A percentile compares a stretch with the other conserved stretches of the same genome.
These are phyloP conservation scores for Phorcus lineatus DNA, from an alignment of 2,888 invertebrate species.

Conservation along the genomic window DNA sequence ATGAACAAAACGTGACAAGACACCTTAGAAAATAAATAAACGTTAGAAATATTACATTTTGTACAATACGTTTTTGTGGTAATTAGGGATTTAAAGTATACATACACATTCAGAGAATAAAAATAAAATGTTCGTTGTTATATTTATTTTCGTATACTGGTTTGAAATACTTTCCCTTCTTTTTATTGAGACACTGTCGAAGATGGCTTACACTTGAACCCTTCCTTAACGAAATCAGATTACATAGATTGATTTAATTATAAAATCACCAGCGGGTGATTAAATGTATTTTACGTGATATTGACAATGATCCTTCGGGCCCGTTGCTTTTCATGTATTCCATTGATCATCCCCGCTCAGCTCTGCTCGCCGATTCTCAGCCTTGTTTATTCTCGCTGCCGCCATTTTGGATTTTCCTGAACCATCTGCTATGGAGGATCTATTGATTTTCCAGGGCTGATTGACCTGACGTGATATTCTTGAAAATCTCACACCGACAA, in stretches of 20 bases:
- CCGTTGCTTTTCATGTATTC: neutral
- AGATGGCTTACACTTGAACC: too few species aligned
- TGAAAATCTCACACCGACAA: neutral
- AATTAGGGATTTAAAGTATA: too few species aligned
- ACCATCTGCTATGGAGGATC: neutral
- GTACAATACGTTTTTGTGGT: too few species aligned
- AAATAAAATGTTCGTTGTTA: too few species aligned
- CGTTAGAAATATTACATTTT: too few species aligned
- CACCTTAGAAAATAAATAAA: too few species aligned
- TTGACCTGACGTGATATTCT: neutral
- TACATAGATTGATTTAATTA: neutral
- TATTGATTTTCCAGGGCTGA: conserved; percentile 5
- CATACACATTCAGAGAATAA: too few species aligned
- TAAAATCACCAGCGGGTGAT: neutral
- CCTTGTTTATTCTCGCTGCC: neutral
- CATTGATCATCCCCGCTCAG: neutral
- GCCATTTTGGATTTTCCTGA: conserved; percentile 2
- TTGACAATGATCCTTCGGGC: neutral
- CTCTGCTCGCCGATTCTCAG: neutral
- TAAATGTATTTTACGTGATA: neutral
- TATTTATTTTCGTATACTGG: too few species aligned
- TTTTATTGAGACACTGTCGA: too few species aligned
- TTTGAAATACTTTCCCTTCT: too few species aligned
- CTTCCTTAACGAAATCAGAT: too few species aligned
- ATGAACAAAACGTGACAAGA: too few species aligned